phyloP scores from a whole-genome alignment of 2,888 invertebrate genomes.

The Papilio gigon region DNA sequence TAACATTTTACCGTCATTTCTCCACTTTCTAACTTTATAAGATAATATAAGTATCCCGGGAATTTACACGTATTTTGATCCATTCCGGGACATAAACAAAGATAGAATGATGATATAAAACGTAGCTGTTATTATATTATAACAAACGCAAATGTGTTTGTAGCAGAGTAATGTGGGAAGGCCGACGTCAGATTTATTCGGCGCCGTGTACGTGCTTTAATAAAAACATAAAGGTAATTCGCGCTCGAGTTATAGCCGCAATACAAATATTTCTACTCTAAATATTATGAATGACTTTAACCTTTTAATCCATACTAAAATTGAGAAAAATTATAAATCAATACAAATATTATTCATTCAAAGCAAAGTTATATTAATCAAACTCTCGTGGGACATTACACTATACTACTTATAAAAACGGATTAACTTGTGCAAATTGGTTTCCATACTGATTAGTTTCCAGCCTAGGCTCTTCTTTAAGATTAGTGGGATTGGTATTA shows the following conservation, averaged over 20 bases:
- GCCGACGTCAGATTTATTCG: slow-evolving; percentile 77
- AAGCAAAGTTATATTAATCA: too few relatives aligned
- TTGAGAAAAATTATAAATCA: background rate
- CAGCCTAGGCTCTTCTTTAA: too few relatives aligned
- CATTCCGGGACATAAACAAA: background rate
- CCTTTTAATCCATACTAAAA: background rate
- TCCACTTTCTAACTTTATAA: too few relatives aligned
- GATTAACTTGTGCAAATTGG: too few relatives aligned
- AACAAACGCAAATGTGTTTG: slow-evolving; percentile 35
- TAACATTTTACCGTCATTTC: too few relatives aligned
- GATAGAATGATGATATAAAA: slow-evolving; percentile 22
- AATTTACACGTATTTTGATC: background rate
- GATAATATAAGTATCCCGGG: background rate
- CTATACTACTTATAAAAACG: too few relatives aligned
- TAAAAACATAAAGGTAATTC: slow-evolving; percentile 80
- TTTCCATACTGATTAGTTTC: too few relatives aligned
- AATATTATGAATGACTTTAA: slow-evolving; percentile 62
- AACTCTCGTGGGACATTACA: too few relatives aligned
- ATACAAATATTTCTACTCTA: slow-evolving; percentile 71
- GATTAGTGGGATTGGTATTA: too few relatives aligned
- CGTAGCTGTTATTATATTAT: slow-evolving; percentile 27
- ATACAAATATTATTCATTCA: too few relatives aligned
- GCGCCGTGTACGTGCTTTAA: slow-evolving; percentile 77
- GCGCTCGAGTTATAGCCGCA: slow-evolving; percentile 74
- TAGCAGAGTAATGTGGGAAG: slow-evolving; percentile 65